These are phyloP conservation scores for Peribatodes rhomboidaria DNA, from an alignment of 2,888 invertebrate species.

Conservation along the genomic window DNA sequence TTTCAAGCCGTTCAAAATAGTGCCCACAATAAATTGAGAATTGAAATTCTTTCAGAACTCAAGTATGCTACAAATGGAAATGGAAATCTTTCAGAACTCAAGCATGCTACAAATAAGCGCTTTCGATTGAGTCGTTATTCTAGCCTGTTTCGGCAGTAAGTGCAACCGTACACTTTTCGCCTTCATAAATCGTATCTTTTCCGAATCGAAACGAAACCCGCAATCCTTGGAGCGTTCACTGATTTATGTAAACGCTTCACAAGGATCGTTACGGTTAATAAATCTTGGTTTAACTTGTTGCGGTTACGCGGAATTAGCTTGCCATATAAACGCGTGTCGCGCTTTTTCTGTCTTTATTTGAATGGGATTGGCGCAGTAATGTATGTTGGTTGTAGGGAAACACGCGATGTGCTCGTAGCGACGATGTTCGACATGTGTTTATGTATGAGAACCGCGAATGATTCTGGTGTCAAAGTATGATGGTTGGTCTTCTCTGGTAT, in stretches of 20 bases:
- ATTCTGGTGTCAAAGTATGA: too few species aligned
- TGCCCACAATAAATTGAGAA: too few species aligned
- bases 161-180: slow-evolving; percentile 44
- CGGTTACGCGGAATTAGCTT: slow-evolving; percentile 65
- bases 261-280: slow-evolving; percentile 76
- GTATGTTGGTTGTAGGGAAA: slow-evolving; percentile 4
- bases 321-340: slow-evolving; percentile 56
- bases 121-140: slow-evolving; percentile 19
- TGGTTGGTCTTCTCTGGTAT: too few species aligned
- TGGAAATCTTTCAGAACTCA: not conserved
- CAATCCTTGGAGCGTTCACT: slow-evolving; percentile 63
- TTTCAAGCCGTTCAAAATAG: too few species aligned
- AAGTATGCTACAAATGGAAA: not conserved
- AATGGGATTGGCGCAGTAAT: slow-evolving; percentile 15
- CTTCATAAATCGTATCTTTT: slow-evolving; percentile 59
- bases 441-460: too few species aligned
- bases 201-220: slow-evolving; percentile 47
- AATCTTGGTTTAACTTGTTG: slow-evolving; percentile 79
- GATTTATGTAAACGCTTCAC: slow-evolving; percentile 77
- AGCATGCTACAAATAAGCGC: slow-evolving; percentile 3
- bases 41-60: too few species aligned
- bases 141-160: slow-evolving; percentile 8
- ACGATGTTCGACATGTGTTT: not conserved
- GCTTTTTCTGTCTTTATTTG: slow-evolving; percentile 37
- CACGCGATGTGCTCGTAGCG: slow-evolving; percentile 3